Base-by-base conservation (phyloP, 2,888 invertebrate genomes). In the Calliopum simillimum region DNA sequence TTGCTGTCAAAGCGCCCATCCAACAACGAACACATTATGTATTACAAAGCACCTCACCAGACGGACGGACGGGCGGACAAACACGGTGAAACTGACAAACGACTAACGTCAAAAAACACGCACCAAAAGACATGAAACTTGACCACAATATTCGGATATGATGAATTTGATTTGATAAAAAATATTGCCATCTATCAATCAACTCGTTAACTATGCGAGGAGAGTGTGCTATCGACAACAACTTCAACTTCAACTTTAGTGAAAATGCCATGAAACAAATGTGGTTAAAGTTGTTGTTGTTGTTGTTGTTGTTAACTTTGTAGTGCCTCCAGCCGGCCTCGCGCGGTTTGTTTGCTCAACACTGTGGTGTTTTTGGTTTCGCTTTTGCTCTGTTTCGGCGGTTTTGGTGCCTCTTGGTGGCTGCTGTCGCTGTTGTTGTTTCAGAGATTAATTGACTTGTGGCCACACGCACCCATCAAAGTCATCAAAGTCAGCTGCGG, bases 121-220 rank as follows among this genome's bases (percentile, higher is more conserved):
- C 33, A 33, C 33, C 33, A 33, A 33, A 33, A 33, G 33, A 33
- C 33, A 33, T 33, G 8, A 33, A 33, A 33, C 33, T 33, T 58
- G 59, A 65, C 67, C 46, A 43, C 61, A 61, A 58, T 13, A 19
- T 33, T 61, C 46, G 46, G 44, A 56, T 33, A 53, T 59, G 61
- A 70, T 72, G 68, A 63, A 69, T 73, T 51, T 55, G 58, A 71
- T 73, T 74, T 70, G 72, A 73, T 74, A 74, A 76, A 74, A 76
- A 72, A 75, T 67, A 75, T 76, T 74, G 74, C 76, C n/a, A 70
- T 72, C 74, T 71, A 76, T 76, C 76, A 76, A 75, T 75, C 76
- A 74, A 68, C 33, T 43, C 44, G 58, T 71, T 74, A 76, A 76
- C 67, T 58, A 41, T 33, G 46, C 44, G 46, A n/a, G 61, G 46